A percentile compares a stretch with the other conserved stretches of the same genome.
Evolutionary conservation across 1,140 invertebrate genomes (phyloP).

Genomic region (Drosophila biarmipes): DNA sequence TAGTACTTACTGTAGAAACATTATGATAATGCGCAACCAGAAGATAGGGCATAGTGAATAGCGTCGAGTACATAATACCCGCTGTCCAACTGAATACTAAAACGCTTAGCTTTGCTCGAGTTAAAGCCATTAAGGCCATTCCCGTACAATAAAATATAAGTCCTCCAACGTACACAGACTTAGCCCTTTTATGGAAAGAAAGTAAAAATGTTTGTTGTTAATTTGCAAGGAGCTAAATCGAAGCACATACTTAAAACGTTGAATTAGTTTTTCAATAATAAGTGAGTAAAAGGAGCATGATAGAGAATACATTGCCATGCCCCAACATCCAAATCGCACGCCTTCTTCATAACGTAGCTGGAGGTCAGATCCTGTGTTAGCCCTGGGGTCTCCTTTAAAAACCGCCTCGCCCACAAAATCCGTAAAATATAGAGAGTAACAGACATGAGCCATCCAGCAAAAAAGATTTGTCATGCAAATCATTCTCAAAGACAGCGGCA

Average conservation of each 20-base stretch:
- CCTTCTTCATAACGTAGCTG: slow-evolving; percentile 93
- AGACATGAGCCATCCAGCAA: slow-evolving; percentile 99
- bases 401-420: slow-evolving; percentile 98
- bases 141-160: slow-evolving; percentile 94
- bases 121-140: slow-evolving; percentile 94
- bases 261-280: slow-evolving; percentile 94
- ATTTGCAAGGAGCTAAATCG: not conserved
- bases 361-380: slow-evolving; percentile 87
- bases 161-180: slow-evolving; percentile 95
- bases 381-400: slow-evolving; percentile 95
- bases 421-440: slow-evolving; percentile 98
- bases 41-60: slow-evolving; percentile 98
- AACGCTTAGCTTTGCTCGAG: slow-evolving; percentile 91
- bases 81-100: slow-evolving; percentile 95
- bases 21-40: slow-evolving; percentile 97
- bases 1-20: slow-evolving; percentile 90
- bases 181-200: slow-evolving; percentile 87
- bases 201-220: no score
- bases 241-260: slow-evolving; percentile 89
- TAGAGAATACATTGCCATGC: slow-evolving; percentile 98
- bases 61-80: slow-evolving; percentile 98
- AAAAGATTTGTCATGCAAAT: slow-evolving; percentile 97
- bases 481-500: slow-evolving; percentile 94
- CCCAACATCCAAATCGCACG: slow-evolving; percentile 97
- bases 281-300: slow-evolving; percentile 97